Evolutionary conservation across 2,797 vertebrate species (phyloP).

Genomic region (Siniperca obscura): DNA sequence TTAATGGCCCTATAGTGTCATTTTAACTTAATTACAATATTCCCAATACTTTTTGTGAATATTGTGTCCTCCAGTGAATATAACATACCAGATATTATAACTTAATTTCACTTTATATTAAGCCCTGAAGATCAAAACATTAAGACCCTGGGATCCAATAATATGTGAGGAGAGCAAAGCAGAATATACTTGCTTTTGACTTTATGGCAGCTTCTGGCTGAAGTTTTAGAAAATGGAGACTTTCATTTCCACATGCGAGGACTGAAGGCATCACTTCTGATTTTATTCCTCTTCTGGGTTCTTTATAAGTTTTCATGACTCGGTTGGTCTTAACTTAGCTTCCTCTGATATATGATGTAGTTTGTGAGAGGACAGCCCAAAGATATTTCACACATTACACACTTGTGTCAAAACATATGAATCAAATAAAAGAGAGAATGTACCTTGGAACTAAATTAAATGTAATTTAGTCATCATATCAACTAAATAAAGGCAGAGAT

Average conservation of each 20-base stretch:
- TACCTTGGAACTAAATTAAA: background rate
- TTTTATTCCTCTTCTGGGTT: background rate
- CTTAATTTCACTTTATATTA: background rate
- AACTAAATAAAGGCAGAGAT: background rate
- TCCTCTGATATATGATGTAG: background rate
- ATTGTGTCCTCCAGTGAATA: background rate
- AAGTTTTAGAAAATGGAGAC: background rate
- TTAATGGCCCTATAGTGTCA: background rate
- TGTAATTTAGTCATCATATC: background rate
- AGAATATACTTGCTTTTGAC: background rate
- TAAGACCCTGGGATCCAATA: background rate
- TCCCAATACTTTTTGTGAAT: background rate
- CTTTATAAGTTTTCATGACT: background rate
- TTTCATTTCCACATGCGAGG: background rate
- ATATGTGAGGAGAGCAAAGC: background rate
- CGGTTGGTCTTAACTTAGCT: background rate
- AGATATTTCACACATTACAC: background rate
- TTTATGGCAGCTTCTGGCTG: background rate
- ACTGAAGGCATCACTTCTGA: background rate
- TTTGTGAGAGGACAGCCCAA: background rate
- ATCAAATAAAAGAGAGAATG: background rate
- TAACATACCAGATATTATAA: background rate
- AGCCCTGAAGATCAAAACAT: slow-evolving; percentile 10
- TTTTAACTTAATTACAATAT: too few species aligned
- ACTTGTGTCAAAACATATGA: background rate